Percentiles rank a stretch among this genome's conserved stretches.
Evolutionary conservation across 2,113 vertebrate species (phyloP).

Genomic region (Hydrochoerus hydrochaeris): DNA sequence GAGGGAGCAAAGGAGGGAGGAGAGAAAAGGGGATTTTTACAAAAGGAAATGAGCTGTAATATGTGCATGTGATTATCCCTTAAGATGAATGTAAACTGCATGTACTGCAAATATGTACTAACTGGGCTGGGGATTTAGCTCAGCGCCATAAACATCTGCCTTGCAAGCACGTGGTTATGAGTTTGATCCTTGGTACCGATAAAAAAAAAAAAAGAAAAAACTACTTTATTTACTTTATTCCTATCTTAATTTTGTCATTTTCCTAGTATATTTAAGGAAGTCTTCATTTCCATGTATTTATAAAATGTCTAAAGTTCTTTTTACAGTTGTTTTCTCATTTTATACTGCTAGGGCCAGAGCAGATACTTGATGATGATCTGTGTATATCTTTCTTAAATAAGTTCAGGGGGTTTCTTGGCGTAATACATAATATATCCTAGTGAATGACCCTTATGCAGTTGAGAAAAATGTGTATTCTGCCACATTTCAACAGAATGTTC

Average conservation of each 20-base stretch:
- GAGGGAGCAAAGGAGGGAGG: background rate
- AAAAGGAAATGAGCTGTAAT: background rate
- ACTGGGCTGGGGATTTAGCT: too few species aligned
- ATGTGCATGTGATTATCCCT: background rate
- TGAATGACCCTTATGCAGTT: background rate
- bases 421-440: background rate
- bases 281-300: background rate
- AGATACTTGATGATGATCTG: background rate
- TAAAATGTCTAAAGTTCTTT: background rate
- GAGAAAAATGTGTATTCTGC: background rate
- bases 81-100: background rate
- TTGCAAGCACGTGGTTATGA: too few species aligned
- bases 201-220: too few species aligned
- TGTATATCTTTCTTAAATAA: background rate
- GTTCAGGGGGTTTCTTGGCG: background rate
- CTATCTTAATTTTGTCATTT: background rate
- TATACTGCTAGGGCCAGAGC: background rate
- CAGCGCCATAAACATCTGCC: too few species aligned
- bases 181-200: too few species aligned
- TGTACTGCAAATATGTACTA: background rate
- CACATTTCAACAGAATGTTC: background rate
- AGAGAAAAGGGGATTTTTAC: background rate
- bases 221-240: too few species aligned
- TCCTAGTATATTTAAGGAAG: background rate
- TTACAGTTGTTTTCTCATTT: background rate